phyloP scores from a whole-genome alignment of 1,140 invertebrate genomes.

The Bombus huntii region DNA sequence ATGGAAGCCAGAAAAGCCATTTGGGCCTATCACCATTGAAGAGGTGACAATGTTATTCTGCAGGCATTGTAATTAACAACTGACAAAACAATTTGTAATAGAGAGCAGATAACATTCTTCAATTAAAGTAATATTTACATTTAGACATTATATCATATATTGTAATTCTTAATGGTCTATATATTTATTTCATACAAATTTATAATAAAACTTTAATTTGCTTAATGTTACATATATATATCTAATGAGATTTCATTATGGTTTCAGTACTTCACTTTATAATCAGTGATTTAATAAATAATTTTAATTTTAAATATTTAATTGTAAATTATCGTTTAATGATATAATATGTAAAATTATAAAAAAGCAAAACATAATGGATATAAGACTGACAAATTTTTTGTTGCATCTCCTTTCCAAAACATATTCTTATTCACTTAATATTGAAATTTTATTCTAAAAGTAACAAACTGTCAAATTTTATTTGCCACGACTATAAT shows the following conservation, averaged over 20 bases:
- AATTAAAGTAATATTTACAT: neutral
- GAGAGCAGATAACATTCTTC: neutral
- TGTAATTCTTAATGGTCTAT: neutral
- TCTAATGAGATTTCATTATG: neutral
- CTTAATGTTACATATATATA: neutral
- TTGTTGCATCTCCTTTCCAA: conserved; percentile 27
- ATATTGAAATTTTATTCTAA: neutral
- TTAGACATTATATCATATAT: neutral
- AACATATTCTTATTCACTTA: neutral
- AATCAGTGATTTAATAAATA: neutral
- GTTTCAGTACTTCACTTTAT: neutral
- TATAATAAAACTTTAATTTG: neutral
- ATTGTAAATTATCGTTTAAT: conserved; percentile 7
- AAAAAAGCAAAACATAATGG: neutral
- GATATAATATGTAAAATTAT: conserved; percentile 16
- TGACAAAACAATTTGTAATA: conserved; percentile 25
- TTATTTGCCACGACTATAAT: neutral
- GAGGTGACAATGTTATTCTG: conserved; percentile 75
- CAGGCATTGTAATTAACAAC: conserved; percentile 52
- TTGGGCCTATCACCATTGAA: conserved; percentile 74
- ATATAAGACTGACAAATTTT: neutral
- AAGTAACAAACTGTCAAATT: conserved; percentile 4
- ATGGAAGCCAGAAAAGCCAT: conserved; percentile 32
- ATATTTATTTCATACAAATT: neutral
- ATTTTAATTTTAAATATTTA: neutral